Evolutionary conservation across 2,888 invertebrate genomes (phyloP).

Genomic region (Enchytraeus crypticus): DNA sequence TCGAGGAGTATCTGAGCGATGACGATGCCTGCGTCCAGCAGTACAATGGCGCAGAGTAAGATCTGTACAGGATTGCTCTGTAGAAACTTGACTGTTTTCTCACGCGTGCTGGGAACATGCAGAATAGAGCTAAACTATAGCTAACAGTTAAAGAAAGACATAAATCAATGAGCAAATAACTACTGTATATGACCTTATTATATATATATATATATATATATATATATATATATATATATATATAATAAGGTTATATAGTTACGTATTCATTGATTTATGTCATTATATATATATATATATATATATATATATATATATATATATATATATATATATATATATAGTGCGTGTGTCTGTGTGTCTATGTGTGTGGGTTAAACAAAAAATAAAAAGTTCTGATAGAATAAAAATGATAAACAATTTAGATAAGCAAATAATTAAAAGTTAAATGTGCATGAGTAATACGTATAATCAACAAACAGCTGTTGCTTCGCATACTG

Average conservation of each 20-base stretch:
- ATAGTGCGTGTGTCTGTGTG: neutral
- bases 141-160: no score
- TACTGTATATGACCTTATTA: no score
- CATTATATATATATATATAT: neutral
- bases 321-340: neutral
- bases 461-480: no score
- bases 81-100: conserved; percentile 27
- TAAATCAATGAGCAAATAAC: no score
- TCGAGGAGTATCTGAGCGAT: conserved; percentile 30
- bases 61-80: conserved; percentile 29
- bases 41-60: conserved; percentile 27
- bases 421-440: no score
- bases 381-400: neutral
- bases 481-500: no score
- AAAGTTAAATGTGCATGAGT: no score
- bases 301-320: neutral
- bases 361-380: neutral
- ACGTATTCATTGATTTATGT: no score
- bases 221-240: no score
- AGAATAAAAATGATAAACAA: no score
- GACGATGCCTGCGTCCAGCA: conserved; percentile 30
- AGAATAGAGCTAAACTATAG: neutral
- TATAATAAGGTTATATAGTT: no score
- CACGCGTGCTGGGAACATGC: conserved; percentile 13
- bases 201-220: no score